Evolutionary conservation across 2,888 invertebrate genomes (phyloP).

Genomic region (Coenonympha glycerion): DNA sequence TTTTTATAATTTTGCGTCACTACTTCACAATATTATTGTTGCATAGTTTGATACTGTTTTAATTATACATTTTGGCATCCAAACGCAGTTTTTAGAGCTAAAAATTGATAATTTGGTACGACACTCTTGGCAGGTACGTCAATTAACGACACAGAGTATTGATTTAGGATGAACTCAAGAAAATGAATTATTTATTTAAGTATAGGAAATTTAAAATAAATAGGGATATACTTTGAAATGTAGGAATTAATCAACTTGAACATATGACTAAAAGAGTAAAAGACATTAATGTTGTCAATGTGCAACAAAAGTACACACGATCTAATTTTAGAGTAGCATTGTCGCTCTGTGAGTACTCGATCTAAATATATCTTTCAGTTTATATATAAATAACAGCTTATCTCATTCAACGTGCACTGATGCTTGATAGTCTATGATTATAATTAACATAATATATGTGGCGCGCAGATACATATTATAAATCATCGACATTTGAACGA

Average conservation of each 20-base stretch:
- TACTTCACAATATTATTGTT: background rate
- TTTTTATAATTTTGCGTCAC: background rate
- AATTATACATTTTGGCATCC: slow-evolving; percentile 11
- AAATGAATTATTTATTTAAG: background rate
- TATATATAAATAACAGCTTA: background rate
- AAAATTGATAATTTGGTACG: slow-evolving; percentile 12
- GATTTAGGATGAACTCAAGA: background rate
- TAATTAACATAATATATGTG: too few relatives aligned
- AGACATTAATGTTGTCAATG: background rate
- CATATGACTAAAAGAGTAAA: too few relatives aligned
- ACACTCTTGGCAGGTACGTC: slow-evolving; percentile 20
- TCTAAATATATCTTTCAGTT: slow-evolving; percentile 14
- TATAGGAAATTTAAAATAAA: too few relatives aligned
- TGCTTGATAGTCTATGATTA: background rate
- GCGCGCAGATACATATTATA: too few relatives aligned
- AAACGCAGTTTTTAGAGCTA: slow-evolving; percentile 11
- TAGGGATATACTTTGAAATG: too few relatives aligned
- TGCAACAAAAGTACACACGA: slow-evolving; percentile 4
- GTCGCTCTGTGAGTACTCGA: slow-evolving; percentile 20
- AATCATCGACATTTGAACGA: too few relatives aligned
- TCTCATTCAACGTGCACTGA: background rate
- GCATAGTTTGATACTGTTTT: background rate
- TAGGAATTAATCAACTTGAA: too few relatives aligned
- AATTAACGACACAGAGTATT: background rate
- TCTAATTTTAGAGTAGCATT: slow-evolving; percentile 17